Conservation (phyloP, 1,140 invertebrate species). For the Drosophila nasuta region DNA sequence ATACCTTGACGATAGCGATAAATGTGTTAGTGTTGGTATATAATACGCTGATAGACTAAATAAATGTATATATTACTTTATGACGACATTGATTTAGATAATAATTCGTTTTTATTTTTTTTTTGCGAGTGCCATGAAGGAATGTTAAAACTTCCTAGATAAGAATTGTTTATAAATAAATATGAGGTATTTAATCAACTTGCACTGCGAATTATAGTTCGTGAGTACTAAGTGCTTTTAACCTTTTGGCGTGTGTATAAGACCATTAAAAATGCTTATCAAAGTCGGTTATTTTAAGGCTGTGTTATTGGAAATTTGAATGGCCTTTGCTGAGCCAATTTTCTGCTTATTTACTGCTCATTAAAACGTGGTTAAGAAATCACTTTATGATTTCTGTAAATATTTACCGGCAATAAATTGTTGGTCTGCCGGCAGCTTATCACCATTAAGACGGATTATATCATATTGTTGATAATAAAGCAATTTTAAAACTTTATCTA, state of each 20-base stretch:
- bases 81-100: constrained; percentile 70
- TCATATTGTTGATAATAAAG: constrained; percentile 17
- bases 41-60: constrained; percentile 28
- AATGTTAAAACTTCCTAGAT: constrained; percentile 36
- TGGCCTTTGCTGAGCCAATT: constrained; percentile 1
- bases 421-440: constrained; percentile 14
- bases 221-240: neutral
- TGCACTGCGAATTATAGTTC: neutral
- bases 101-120: constrained; percentile 28
- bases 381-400: neutral
- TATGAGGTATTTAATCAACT: constrained; percentile 22
- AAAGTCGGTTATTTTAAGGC: neutral
- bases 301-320: constrained; percentile 4
- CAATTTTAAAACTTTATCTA: constrained; percentile 9
- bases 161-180: constrained; percentile 36
- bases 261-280: constrained; percentile 5
- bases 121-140: constrained; percentile 19
- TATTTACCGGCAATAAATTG: constrained; percentile 1
- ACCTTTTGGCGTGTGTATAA: neutral
- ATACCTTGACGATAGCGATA: constrained; percentile 61
- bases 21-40: constrained; percentile 23
- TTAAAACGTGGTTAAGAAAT: neutral
- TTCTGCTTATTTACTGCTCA: constrained; percentile 3
- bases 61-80: constrained; percentile 37
- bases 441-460: constrained; percentile 12